Conservation (phyloP, 2,888 invertebrate species). For the Lymantria dispar region DNA sequence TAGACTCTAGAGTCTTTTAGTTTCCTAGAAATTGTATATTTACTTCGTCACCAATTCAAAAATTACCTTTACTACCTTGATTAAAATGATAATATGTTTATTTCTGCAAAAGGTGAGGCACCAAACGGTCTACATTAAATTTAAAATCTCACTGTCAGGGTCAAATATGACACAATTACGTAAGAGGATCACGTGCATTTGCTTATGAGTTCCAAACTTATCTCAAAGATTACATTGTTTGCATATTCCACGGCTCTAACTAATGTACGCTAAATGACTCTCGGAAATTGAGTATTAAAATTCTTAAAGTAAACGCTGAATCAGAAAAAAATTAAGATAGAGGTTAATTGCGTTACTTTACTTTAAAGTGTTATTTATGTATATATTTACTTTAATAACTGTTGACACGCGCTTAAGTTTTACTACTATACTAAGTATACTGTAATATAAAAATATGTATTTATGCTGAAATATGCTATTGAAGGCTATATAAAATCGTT, state of each 20-base stretch:
- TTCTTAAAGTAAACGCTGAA: conserved; percentile 13
- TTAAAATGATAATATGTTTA: too few species aligned
- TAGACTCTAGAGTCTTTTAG: too few species aligned
- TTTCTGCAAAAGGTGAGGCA: neutral
- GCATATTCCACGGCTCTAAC: conserved; percentile 43
- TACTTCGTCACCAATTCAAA: too few species aligned
- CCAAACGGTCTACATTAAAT: neutral
- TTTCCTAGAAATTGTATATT: too few species aligned
- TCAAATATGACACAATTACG: conserved; percentile 41
- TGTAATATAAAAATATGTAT: too few species aligned
- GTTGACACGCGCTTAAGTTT: neutral
- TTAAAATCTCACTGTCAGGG: conserved; percentile 30
- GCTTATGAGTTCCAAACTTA: conserved; percentile 46
- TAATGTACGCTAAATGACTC: conserved; percentile 51
- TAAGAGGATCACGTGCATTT: conserved; percentile 44
- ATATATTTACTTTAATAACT: neutral
- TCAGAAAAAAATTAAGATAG: conserved; percentile 2
- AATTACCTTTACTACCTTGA: too few species aligned
- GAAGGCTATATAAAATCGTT: too few species aligned
- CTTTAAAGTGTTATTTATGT: neutral
- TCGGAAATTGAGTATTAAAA: conserved; percentile 36
- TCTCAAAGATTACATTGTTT: conserved; percentile 68
- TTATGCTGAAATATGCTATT: too few species aligned
- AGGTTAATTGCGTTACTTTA: neutral
- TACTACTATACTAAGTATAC: too few species aligned